Evolutionary conservation across 1,140 invertebrate species (phyloP), one percentile per base, ranked within the genome.

Genomic region (Metopolophium dirhodum): DNA sequence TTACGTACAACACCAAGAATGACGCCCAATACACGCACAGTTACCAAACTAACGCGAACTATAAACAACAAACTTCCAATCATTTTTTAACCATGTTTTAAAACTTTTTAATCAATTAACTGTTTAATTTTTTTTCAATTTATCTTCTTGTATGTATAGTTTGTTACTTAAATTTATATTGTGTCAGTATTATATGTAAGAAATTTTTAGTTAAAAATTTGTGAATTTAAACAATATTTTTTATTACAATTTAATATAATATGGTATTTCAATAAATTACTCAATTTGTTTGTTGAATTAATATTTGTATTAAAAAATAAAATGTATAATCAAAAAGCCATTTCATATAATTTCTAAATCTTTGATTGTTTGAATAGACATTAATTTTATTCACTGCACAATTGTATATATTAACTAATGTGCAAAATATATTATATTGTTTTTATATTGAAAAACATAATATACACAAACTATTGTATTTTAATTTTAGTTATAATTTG

Each of bases 1-100:
- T 86, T n/a, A 54, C 47, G 91, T 54, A 93, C 91, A 85, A 93
- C 91, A 51, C 91, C 91, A 26, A 85, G 91, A 41, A 93, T 41
- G 35, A 83, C 49, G 1, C 41, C 47, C 68, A 92, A 92, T 51
- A 49, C 91, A 37, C 91, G 91, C 1, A 86, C 91, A 26, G 91
- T 85, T 92, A 92, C 82, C 35, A 93, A 86, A 57, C 82, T 93
- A 30, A 93, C 91, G 8, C 82, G 91, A 85, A 93, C 91, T 85
- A 57, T 86, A 41, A 93, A 86, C 37, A 93, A 93, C 37, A 93
- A 93, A 93, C 82, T 93, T 41, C 91, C 91, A 3, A 93, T 93
- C 2, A 93, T 93, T 85, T 93, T 93, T 93, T 93, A 93, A 93
- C 23, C 41, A 14, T 83, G 41, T 82, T 82, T 49, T 18, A 77